Conservation (phyloP, 2,113 vertebrate genomes). For the Columbina picui region DNA sequence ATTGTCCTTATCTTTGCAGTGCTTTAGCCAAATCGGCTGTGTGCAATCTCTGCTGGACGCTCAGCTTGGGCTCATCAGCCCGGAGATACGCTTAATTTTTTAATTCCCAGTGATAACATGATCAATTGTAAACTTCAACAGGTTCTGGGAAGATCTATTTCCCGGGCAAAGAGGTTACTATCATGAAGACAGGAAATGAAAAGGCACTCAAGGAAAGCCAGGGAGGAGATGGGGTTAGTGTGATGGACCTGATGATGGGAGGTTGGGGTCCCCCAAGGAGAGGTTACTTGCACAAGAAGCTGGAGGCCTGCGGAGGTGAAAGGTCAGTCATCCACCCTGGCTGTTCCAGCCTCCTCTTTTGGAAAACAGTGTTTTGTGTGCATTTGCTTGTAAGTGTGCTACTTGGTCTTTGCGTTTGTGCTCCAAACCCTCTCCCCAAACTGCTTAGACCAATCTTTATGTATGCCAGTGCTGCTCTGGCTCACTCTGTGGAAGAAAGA, state of each 20-base stretch:
- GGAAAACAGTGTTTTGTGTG: not conserved
- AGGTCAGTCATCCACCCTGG: accelerated
- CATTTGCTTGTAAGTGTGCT: not conserved
- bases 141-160: not conserved
- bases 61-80: not conserved
- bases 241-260: not conserved
- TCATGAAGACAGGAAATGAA: not conserved
- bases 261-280: accelerated
- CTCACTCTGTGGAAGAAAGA: not conserved
- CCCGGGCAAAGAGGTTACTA: not conserved
- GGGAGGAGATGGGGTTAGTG: not conserved
- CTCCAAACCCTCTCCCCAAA: not conserved
- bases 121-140: not conserved
- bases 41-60: not conserved
- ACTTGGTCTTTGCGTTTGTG: accelerated
- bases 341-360: not conserved
- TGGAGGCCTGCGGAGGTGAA: not conserved
- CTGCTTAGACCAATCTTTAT: not conserved
- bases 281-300: not conserved
- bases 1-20: slow-evolving; percentile 29
- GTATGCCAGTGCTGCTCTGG: not conserved
- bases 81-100: not conserved
- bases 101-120: not conserved
- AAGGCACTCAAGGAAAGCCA: not conserved
- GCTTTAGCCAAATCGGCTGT: slow-evolving; percentile 6